These are phyloP conservation scores for Neostethus bicornis DNA, from an alignment of 2,797 vertebrate genomes.

Conservation along the genomic window DNA sequence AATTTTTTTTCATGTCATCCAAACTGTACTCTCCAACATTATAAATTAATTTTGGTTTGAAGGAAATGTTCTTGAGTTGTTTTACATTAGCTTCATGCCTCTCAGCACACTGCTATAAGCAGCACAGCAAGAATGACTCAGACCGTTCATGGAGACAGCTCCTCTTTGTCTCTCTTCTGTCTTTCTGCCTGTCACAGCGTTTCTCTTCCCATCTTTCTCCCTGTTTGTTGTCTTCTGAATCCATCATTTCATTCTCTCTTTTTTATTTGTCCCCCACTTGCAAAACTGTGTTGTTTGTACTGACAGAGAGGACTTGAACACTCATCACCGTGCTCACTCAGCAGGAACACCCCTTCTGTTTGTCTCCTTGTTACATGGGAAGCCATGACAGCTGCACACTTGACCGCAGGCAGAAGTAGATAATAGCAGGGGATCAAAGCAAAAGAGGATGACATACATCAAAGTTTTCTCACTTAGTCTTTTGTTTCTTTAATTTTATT, in stretches of 20 bases:
- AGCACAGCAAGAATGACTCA: slow-evolving; percentile 73
- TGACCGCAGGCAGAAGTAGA: slow-evolving; percentile 51
- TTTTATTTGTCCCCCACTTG: slow-evolving; percentile 40
- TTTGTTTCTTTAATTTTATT: slow-evolving; percentile 10
- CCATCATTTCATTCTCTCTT: slow-evolving; percentile 25
- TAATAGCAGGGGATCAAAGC: slow-evolving; percentile 62
- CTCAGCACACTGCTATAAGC: slow-evolving; percentile 67
- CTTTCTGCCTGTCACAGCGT: slow-evolving; percentile 43
- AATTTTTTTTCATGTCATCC: slow-evolving; percentile 15
- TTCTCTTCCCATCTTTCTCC: slow-evolving; percentile 25
- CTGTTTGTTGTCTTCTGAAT: slow-evolving; percentile 36
- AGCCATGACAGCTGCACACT: slow-evolving; percentile 63
- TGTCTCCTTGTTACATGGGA: slow-evolving; percentile 56
- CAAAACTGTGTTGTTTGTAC: slow-evolving; percentile 43
- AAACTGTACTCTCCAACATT: slow-evolving; percentile 30
- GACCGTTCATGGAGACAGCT: slow-evolving; percentile 65
- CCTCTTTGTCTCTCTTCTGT: slow-evolving; percentile 43
- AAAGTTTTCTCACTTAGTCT: slow-evolving; percentile 13
- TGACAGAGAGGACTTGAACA: slow-evolving; percentile 50
- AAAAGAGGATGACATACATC: slow-evolving; percentile 29
- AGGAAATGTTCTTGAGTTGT: slow-evolving; percentile 69
- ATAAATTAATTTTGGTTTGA: slow-evolving; percentile 64
- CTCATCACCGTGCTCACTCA: slow-evolving; percentile 47
- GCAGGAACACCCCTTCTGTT: slow-evolving; percentile 56
- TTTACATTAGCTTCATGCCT: slow-evolving; percentile 66